Percentiles rank a stretch among this genome's conserved stretches.
These are phyloP conservation scores for Anthrax anthrax DNA, from an alignment of 2,888 invertebrate species.

Conservation along the genomic window DNA sequence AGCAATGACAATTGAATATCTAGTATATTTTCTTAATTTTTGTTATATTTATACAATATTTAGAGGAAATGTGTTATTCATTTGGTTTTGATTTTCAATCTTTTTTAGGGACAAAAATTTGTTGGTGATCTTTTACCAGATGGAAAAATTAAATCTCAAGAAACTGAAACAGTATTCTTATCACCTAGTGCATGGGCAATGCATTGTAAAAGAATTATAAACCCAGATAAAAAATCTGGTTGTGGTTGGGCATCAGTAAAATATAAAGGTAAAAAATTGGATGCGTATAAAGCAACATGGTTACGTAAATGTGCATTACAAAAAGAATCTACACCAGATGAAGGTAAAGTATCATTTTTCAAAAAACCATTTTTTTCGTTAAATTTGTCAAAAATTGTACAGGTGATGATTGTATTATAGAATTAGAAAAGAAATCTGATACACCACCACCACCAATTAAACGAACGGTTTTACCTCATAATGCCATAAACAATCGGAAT, in stretches of 20 bases:
- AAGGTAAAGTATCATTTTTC: constrained; percentile 11
- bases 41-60: too few relatives aligned
- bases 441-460: constrained; percentile 45
- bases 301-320: constrained; percentile 52
- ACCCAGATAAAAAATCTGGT: constrained; percentile 81
- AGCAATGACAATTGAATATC: constrained; percentile 77
- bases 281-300: constrained; percentile 77
- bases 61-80: too few relatives aligned
- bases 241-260: constrained; percentile 90
- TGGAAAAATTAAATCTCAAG: constrained; percentile 80
- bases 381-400: too few relatives aligned
- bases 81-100: not conserved
- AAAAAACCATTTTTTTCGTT: too few relatives aligned
- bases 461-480: constrained; percentile 59
- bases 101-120: constrained; percentile 67
- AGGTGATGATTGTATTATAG: constrained; percentile 33
- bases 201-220: constrained; percentile 79
- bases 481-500: constrained; percentile 58
- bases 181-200: constrained; percentile 90
- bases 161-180: constrained; percentile 73
- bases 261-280: constrained; percentile 74
- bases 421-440: constrained; percentile 45
- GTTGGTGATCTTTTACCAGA: constrained; percentile 71
- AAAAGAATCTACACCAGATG: constrained; percentile 34
- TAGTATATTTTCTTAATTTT: constrained; percentile 39